Evolutionary conservation across 2,797 vertebrate species (phyloP), one percentile per base, ranked within the genome.

Genomic region (Loriculus beryllinus): DNA sequence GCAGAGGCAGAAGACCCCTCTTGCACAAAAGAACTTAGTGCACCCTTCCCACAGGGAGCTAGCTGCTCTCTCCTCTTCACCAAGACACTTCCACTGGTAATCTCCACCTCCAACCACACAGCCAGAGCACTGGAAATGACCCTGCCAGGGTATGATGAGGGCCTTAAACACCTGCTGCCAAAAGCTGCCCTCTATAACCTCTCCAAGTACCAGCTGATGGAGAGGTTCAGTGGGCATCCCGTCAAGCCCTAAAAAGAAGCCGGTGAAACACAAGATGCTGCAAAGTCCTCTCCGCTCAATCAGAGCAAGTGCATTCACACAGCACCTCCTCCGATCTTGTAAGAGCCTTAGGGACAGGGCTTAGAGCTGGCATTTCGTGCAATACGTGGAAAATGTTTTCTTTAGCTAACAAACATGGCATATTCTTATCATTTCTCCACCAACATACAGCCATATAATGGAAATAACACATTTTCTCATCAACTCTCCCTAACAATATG

Each of bases 21-120:
- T 70, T 64, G 18, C 37, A 48, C 39, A 67, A 48, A 45, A 72
- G 17, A 28, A 14, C 67, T 82, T 64, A 64, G 35, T 28, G 71
- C 0, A 1, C 17, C 20, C 31, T 52, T 82, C 35, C 42, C 1
- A 1, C 7, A 63, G 8, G n/a, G 29, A 65, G 68, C 28, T 20
- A 63, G 29, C 2, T 48, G 52, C 26, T 56, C 56, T 81, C 54
- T 49, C 25, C n/a, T 43, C 33, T 80, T 87, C 23, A 15, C 40
- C 14, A 12, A 3, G 18, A 23, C 43, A 40, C 40, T 80, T 82
- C 59, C 43, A 56, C 0, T 67, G 37, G 28, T 1, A 3, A 64
- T 18, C 47, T n/a, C 14, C 33, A 83, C 35, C 47, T 67, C 37
- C 47, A 82, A 43, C 25, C 0, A 0, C 28, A 21, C 52, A 47